Evolutionary conservation across 2,888 invertebrate genomes (phyloP).

Genomic region (Isoperla grammatica): DNA sequence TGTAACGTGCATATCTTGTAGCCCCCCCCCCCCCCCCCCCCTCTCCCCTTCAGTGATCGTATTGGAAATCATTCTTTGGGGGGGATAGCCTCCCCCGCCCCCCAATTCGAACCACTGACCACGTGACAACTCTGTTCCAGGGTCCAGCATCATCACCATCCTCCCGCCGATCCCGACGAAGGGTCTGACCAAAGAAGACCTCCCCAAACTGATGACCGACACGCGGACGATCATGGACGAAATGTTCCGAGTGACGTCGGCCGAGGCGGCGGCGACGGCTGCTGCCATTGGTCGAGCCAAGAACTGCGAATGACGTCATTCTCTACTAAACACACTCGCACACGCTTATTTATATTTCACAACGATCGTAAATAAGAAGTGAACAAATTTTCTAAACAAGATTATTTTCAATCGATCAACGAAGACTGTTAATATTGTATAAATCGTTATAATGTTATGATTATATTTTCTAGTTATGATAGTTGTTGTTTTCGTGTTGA

Average conservation of each 20-base stretch:
- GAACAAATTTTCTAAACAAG: background rate
- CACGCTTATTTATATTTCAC: too few species aligned
- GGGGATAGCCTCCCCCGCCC: too few species aligned
- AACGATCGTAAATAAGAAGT: too few species aligned
- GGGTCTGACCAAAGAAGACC: slow-evolving; percentile 29
- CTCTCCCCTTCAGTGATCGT: too few species aligned
- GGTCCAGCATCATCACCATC: slow-evolving; percentile 34
- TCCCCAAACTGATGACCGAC: slow-evolving; percentile 34
- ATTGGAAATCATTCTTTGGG: too few species aligned
- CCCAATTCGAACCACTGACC: too few species aligned
- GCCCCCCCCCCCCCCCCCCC: too few species aligned
- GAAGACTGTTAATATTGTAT: slow-evolving; percentile 9
- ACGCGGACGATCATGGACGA: slow-evolving; percentile 38
- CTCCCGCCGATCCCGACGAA: slow-evolving; percentile 35
- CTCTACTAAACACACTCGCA: too few species aligned
- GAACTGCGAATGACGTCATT: too few species aligned
- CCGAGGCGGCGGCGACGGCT: slow-evolving; percentile 14
- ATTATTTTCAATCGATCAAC: slow-evolving; percentile 5
- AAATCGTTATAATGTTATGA: slow-evolving; percentile 6
- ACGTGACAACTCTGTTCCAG: slow-evolving; percentile 26
- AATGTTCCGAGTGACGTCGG: slow-evolving; percentile 30
- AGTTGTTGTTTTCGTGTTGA: background rate
- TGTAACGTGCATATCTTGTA: too few species aligned
- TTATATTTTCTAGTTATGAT: slow-evolving; percentile 11
- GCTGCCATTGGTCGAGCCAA: too few species aligned